A percentile compares a stretch with the other conserved stretches of the same genome.
Evolutionary conservation across 2,797 vertebrate genomes (phyloP).

Genomic region (Pelochelys cantorii): DNA sequence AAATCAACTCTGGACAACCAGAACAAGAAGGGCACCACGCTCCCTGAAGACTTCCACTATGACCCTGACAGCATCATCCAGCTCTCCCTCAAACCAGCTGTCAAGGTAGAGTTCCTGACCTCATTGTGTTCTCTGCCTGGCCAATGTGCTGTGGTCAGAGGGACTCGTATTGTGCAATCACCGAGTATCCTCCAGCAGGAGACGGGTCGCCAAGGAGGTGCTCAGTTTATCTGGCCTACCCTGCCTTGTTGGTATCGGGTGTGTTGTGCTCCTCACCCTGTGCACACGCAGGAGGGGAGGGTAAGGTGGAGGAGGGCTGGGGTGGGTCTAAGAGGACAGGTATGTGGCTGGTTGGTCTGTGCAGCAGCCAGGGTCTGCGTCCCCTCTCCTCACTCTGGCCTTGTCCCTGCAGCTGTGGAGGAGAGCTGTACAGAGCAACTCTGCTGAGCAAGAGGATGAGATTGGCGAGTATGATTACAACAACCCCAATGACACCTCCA

Average conservation of each 20-base stretch:
- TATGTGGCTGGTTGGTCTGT: background rate
- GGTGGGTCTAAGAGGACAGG: background rate
- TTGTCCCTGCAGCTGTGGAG: conserved; percentile 79
- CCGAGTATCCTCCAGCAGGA: too few species aligned
- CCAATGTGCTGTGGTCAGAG: too few species aligned
- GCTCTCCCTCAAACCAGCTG: conserved; percentile 88
- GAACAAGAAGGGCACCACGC: conserved; percentile 86
- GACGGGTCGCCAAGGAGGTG: accelerated
- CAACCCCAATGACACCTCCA: conserved; percentile 92
- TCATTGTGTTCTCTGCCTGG: accelerated
- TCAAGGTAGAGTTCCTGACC: conserved; percentile 80
- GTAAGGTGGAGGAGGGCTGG: background rate
- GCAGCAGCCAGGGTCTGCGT: background rate
- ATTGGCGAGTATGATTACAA: conserved; percentile 93
- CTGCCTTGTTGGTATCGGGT: accelerated
- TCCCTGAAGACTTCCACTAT: conserved; percentile 92
- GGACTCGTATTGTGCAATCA: too few species aligned
- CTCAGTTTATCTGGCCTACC: background rate
- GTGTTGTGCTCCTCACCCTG: background rate
- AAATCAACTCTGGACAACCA: conserved; percentile 86
- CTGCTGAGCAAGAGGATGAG: conserved; percentile 82
- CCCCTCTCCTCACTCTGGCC: background rate
- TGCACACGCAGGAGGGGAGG: background rate
- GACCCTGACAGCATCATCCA: conserved; percentile 83
- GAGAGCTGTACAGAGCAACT: conserved; percentile 58